phyloP scores from a whole-genome alignment of 1,140 invertebrate species.

The Temnothorax nylanderi region DNA sequence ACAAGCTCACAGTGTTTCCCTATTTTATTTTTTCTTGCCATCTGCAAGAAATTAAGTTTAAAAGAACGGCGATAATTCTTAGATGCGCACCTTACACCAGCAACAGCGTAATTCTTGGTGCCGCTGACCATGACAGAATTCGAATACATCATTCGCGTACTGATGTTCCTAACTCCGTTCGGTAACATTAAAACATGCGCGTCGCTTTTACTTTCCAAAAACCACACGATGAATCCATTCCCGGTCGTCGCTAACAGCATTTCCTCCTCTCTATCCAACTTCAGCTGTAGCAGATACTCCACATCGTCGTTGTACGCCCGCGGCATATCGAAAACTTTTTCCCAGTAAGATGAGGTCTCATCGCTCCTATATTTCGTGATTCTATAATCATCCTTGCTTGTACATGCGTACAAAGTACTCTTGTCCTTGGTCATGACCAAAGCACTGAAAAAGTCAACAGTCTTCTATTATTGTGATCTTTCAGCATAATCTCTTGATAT shows the following conservation, averaged over 20 bases:
- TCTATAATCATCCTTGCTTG: conserved; percentile 86
- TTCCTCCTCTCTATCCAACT: conserved; percentile 92
- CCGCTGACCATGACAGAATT: conserved; percentile 97
- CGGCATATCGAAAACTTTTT: conserved; percentile 87
- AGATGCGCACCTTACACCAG: conserved; percentile 91
- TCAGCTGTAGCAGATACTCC: conserved; percentile 93
- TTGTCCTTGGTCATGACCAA: conserved; percentile 88
- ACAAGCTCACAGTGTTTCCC: too few species aligned
- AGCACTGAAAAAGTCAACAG: conserved; percentile 85
- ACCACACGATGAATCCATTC: conserved; percentile 93
- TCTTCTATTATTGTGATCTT: conserved; percentile 27
- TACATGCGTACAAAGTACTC: conserved; percentile 88
- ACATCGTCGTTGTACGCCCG: conserved; percentile 89
- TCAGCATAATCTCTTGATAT: conserved; percentile 68
- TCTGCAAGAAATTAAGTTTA: too few species aligned
- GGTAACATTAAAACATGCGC: conserved; percentile 92
- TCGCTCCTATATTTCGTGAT: conserved; percentile 87
- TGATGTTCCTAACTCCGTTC: conserved; percentile 96
- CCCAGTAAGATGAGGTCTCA: conserved; percentile 87
- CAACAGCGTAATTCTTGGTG: conserved; percentile 96
- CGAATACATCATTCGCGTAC: conserved; percentile 94
- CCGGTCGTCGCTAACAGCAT: conserved; percentile 94
- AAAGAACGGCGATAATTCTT: too few species aligned
- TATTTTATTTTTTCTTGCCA: too few species aligned
- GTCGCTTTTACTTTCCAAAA: conserved; percentile 86